Evolutionary conservation across 2,888 invertebrate genomes (phyloP), one percentile per base, ranked within the genome.

Genomic region (Cephus sareptanus): DNA sequence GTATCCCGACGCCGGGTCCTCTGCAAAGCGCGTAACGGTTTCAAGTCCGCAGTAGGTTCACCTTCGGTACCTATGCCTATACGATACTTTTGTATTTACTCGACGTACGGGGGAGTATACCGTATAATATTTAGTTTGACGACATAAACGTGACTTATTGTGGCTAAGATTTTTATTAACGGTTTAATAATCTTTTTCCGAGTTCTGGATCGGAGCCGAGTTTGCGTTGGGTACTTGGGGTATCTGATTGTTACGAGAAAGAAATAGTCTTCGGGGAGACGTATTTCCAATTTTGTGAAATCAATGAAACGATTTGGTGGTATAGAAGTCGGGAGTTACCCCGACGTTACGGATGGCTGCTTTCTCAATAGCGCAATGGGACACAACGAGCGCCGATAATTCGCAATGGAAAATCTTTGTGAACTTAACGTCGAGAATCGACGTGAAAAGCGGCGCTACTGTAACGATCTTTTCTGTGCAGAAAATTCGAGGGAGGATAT

Each of bases 401-500:
- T 71, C 71, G 71, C 71, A 30, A 71, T 71, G 31, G 71, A 30
- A 71, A 71, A 56, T 56, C 56, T 56, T 23, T 56, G 56, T 56
- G 56, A 56, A 56, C 56, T 56, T 23, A 56, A 56, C 56, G 56
- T 56, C 23, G 56, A 9, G 23, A 56, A 56, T 56, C 56, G 56
- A 56, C 56, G 56, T 56, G 23, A 56, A 56, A 56, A 56, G 56
- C 56, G 23, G 23, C 6, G 56, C 23, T 56, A 23, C 56, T 56
- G 9, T 56, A 23, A 56, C 56, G 23, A 56, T 56, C 56, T 56
- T 37, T 71, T 79, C 68, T 75, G 69, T 77, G 69, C 37, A 71
- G 56, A 75, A 69, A 77, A 73, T 70, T 34, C 73, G 68, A 56
- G n/a, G 35, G n/a, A 35, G 0, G 69, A 30, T 75, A 35, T 34